Base-by-base conservation (phyloP, 2,888 invertebrate genomes). In the Cerceris rybyensis region DNA sequence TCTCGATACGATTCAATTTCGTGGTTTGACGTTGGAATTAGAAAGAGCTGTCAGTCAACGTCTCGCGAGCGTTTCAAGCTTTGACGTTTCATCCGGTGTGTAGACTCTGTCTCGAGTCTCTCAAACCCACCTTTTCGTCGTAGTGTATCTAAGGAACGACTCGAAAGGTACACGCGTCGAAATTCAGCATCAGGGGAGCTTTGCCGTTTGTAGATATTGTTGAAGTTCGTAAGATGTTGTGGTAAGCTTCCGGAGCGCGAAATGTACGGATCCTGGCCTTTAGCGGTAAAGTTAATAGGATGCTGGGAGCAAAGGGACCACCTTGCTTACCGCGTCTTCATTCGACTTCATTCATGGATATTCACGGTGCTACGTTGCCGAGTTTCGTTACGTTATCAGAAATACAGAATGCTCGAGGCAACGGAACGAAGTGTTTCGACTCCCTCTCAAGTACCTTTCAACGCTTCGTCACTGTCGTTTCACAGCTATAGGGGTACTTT, bases 381-480 rank as follows among this genome's bases (percentile, higher is more conserved):
- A 41, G 17, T 76, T 76, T 58, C 59, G 69, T 54, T 28, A 59
- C 60, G 71, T 75, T 80, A 78, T 82, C 81, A 75, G 66, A 64
- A 70, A 75, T 71, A 78, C 71, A 66, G 70, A 70, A 74, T 55
- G 76, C 80, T 54, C 49, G 54, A 39, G 79, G 79, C 74, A 46
- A 74, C 67, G 59, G 74, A 64, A 46, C 41, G 59, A 17, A 74
- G 64, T 78, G 72, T 68, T 54, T 42, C 43, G 6, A 13, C 46
- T 70, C 57, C 46, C 39, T 55, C 42, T 64, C 67, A 70, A 79
- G 70, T 70, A 59, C 68, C 80, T 80, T 80, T 78, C 79, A 80
- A 28, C 67, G 75, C 67, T 57, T 46, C 68, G 67, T 57, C 70
- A 13, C 75, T 66, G 42, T 64, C 67, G 66, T 60, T 78, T 64